Base-by-base conservation (phyloP, 2,888 invertebrate species). In the Synergus laeviventris region DNA sequence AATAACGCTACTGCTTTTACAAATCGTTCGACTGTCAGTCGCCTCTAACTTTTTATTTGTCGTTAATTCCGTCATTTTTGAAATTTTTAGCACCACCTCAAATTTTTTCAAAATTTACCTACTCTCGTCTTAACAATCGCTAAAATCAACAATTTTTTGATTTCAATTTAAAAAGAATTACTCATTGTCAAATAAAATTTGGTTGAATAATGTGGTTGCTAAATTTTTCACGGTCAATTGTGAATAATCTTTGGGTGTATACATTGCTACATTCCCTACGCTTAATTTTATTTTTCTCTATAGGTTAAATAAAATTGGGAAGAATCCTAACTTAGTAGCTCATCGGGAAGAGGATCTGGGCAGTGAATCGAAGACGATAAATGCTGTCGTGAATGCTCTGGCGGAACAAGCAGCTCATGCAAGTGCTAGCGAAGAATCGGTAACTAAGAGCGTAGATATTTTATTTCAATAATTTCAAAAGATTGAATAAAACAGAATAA, bases 301-400 rank as follows among this genome's bases (percentile, higher is more conserved):
- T 90, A 93, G 97, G 91, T 94, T 99, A 87, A 98, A 98, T 93
- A 99, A 99, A 93, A 98, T 99, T 91, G 99, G 99, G 85, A 98
- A 98, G 93, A 98, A 99, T 92, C 98, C 98, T 75, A 97, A 97
- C 91, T 94, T 98, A 87, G 96, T 98, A 89, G 91, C 92, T 45
- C 96, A 97, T 89, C 94, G 96, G 81, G 95, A 95, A 88, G 94
- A 94, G 87, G 94, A 94, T 89, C 92, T 94, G 86, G 94, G 93
- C 89, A 92, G 91, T 84, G 94, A 96, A 91, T 95, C 95, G 89
- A 95, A 95, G 92, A 97, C 97, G 83, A 97, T 98, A 91, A 97
- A 96, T 91, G 97, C 97, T 74, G 97, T 97, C 86, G 97, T 97
- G 86, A 97, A 97, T 91, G 97, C 97, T 82, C 93, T 98, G 86